These are phyloP conservation scores for Vicugna pacos DNA, from an alignment of 2,113 vertebrate genomes.

Conservation along the genomic window DNA sequence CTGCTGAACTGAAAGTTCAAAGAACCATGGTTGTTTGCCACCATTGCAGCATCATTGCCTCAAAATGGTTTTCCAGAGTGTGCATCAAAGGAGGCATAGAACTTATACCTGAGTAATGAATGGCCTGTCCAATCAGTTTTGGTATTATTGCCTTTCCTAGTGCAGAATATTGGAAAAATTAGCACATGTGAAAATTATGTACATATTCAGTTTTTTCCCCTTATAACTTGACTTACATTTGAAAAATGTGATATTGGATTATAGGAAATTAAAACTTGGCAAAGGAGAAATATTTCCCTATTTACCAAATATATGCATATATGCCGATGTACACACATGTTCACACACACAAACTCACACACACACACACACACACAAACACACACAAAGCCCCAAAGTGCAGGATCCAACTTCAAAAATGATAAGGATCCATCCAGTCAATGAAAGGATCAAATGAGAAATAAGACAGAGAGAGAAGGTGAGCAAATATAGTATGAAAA, in stretches of 20 bases:
- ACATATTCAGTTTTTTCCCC: neutral
- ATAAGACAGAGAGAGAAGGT: neutral
- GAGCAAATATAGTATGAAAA: neutral
- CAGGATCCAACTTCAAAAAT: neutral
- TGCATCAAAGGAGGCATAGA: neutral
- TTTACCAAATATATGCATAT: neutral
- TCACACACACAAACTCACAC: neutral
- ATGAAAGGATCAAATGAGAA: neutral
- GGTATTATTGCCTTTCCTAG: neutral
- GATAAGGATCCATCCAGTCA: neutral
- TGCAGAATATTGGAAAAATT: neutral
- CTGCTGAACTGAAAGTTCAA: neutral
- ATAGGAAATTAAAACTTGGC: neutral
- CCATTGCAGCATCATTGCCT: neutral
- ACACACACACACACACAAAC: neutral
- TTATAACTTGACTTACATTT: neutral
- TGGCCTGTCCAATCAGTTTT: neutral
- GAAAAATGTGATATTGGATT: neutral
- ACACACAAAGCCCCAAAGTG: neutral
- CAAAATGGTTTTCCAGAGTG: constrained; percentile 5
- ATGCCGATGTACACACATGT: too few species aligned
- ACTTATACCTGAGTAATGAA: neutral
- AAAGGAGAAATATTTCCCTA: neutral
- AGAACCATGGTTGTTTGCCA: neutral
- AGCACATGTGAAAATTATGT: neutral